Evolutionary conservation across 2,113 vertebrate species (phyloP), one percentile per base, ranked within the genome.

Genomic region (Mystacornis crossleyi): DNA sequence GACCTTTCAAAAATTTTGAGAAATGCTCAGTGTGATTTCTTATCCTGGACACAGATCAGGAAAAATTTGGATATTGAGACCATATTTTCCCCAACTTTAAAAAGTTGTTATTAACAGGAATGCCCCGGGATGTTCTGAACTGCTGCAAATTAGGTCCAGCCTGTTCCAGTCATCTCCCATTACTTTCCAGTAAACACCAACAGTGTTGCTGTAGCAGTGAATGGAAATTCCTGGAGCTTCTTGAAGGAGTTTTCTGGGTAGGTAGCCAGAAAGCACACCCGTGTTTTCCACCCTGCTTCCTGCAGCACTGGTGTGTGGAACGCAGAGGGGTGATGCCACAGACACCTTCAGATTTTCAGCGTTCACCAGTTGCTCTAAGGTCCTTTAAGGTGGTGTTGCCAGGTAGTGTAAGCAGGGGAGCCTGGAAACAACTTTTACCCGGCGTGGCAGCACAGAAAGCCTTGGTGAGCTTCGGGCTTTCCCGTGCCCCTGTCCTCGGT

Each of bases 1-100:
- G 94, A 92, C 93, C 93, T 93, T 95, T 95, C 94, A 58, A 54
- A 85, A 90, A 86, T 64, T 92, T 89, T 93, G 75, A 95, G 94
- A 97, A 96, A 83, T 66, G 34, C 45, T 93, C 45, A 54, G 33
- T 73, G 58, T 95, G 92, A 87, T 91, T 84, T 92, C 66, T 95
- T 11, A 36, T 82, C 36, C 94, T 96, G 92, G 95, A 92, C 51
- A 66, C 62, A 80, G 74, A 83, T 83, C 93, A 89, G 82, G 93
- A 95, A 95, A 93, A 93, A 58, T 40, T 38, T 93, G 42, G 69
- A 90, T 93, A 92, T 89, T 93, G 83, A 95, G 90, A 89, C 89
- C 75, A 38, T 90, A 83, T 92, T 95, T 96, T 95, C 60, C 86
- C 82, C 86, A 90, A 77, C 62, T 86, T 95, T 34, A 65, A 80